Evolutionary conservation across 2,888 invertebrate species (phyloP).

Genomic region (Carpatolechia fugitivella): DNA sequence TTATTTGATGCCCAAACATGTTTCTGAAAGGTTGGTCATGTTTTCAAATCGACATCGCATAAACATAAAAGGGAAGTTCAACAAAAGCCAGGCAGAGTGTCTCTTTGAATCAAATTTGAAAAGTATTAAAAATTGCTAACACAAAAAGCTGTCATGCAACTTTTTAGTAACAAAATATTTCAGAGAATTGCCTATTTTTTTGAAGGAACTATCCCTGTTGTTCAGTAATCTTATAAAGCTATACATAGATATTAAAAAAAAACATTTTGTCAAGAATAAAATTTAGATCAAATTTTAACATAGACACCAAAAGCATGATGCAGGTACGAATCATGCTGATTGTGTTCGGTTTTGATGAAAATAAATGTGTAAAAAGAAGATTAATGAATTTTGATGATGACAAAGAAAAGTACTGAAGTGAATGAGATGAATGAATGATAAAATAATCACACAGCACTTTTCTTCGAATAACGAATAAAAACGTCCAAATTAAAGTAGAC

Average conservation of each 20-base stretch:
- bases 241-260: conserved; percentile 40
- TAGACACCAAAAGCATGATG: conserved; percentile 78
- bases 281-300: conserved; percentile 40
- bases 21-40: conserved; percentile 73
- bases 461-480: conserved; percentile 48
- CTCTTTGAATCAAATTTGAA: conserved; percentile 41
- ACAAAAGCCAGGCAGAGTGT: conserved; percentile 63
- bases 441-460: conserved; percentile 46
- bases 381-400: conserved; percentile 33
- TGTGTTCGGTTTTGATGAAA: conserved; percentile 55
- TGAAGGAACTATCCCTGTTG: not conserved
- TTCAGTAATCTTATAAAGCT: conserved; percentile 31
- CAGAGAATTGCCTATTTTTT: conserved; percentile 9
- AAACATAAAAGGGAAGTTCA: conserved; percentile 28
- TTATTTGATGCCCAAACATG: conserved; percentile 82
- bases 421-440: conserved; percentile 8
- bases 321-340: conserved; percentile 70
- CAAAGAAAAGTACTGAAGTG: conserved; percentile 61
- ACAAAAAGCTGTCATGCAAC: conserved; percentile 75
- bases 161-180: conserved; percentile 34
- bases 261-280: conserved; percentile 34
- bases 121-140: conserved; percentile 54
- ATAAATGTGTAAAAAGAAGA: conserved; percentile 43
- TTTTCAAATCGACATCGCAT: conserved; percentile 52
- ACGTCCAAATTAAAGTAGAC: conserved; percentile 46